Evolutionary conservation across 2,888 invertebrate species (phyloP).

Genomic region (Cotesia congregata): DNA sequence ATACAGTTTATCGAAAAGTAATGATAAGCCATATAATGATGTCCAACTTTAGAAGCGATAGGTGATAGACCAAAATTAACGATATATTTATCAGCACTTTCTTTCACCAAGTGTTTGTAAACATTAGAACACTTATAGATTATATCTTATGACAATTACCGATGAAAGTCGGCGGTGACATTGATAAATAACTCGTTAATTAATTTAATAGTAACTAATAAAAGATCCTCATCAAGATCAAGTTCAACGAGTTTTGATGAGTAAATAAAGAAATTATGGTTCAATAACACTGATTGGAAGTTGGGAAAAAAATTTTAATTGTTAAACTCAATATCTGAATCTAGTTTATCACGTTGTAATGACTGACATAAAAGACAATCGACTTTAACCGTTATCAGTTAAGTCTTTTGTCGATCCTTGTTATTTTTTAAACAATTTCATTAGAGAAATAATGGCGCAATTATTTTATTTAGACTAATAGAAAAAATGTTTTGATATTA

Average conservation of each 20-base stretch:
- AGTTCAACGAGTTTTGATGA: background rate
- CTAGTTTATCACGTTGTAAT: conserved; percentile 8
- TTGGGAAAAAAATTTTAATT: background rate
- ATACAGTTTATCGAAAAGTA: conserved; percentile 58
- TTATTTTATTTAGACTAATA: too few relatives aligned
- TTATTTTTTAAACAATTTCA: background rate
- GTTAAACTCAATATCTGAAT: background rate
- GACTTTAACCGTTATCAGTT: conserved; percentile 8
- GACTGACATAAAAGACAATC: conserved; percentile 11
- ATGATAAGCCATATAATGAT: conserved; percentile 54
- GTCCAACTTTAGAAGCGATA: background rate
- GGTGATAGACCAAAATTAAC: conserved; percentile 13
- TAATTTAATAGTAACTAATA: too few relatives aligned
- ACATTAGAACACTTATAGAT: background rate
- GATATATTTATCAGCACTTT: conserved; percentile 16
- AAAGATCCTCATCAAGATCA: background rate
- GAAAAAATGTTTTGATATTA: background rate
- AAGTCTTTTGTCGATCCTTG: background rate
- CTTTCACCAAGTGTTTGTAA: background rate
- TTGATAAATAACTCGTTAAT: too few relatives aligned
- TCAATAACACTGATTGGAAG: background rate
- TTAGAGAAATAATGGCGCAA: background rate
- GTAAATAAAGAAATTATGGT: conserved; percentile 25
- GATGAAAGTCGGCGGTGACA: too few relatives aligned
- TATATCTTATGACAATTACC: too few relatives aligned